phyloP scores from a whole-genome alignment of 2,113 vertebrate species.

The Spea multiplicata region DNA sequence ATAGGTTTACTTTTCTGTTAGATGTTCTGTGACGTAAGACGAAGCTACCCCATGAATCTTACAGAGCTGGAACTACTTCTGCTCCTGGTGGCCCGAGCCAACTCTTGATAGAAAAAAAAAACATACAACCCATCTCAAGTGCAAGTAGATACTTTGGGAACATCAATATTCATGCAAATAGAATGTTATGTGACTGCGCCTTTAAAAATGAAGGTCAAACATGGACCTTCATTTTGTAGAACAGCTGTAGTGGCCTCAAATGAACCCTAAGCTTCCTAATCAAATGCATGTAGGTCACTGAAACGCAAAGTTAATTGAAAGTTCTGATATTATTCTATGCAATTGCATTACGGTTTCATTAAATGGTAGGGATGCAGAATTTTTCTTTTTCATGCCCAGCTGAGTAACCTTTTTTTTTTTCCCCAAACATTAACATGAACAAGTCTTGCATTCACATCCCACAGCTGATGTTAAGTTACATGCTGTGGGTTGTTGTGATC shows the following conservation, averaged over 20 bases:
- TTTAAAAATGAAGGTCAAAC: conserved; percentile 6
- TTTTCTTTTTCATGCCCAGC: not conserved
- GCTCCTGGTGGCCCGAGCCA: too few species aligned
- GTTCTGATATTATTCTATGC: not conserved
- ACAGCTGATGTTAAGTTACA: not conserved
- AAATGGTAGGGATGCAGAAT: too few species aligned
- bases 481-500: not conserved
- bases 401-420: not conserved
- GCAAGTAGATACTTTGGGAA: too few species aligned
- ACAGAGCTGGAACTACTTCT: too few species aligned
- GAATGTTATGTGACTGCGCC: too few species aligned
- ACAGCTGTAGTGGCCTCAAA: not conserved
- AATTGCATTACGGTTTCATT: not conserved
- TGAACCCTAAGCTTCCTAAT: not conserved
- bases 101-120: too few species aligned
- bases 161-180: too few species aligned
- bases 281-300: conserved; percentile 23
- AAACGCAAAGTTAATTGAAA: conserved; percentile 7
- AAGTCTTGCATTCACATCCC: not conserved
- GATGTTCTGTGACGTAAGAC: too few species aligned
- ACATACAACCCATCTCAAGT: too few species aligned
- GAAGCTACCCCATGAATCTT: too few species aligned
- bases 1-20: too few species aligned
- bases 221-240: not conserved
- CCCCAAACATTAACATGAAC: not conserved